Evolutionary conservation across 2,113 vertebrate species (phyloP).

Genomic region (Stigmatopora argus): DNA sequence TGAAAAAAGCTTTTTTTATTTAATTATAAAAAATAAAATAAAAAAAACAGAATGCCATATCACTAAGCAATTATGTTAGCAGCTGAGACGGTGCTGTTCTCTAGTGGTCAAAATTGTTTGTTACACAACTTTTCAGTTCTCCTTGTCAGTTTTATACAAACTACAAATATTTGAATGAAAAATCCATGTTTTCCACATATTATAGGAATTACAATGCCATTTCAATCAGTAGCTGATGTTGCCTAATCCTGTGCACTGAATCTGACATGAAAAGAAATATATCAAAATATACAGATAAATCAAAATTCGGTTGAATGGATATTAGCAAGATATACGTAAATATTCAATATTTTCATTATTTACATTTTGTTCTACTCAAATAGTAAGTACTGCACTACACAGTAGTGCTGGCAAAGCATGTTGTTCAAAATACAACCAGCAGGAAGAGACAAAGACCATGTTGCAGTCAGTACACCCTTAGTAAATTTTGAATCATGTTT

Average conservation of each 20-base stretch:
- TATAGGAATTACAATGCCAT: no score
- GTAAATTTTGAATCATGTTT: no score
- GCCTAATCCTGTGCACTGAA: no score
- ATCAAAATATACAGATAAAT: no score
- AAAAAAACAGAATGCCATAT: background rate
- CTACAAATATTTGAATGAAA: background rate
- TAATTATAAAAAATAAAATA: no score
- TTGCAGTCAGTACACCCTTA: background rate
- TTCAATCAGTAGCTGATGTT: no score
- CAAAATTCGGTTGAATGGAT: no score
- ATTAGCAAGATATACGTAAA: no score
- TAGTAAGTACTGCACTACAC: background rate
- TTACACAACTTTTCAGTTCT: background rate
- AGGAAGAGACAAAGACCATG: slow-evolving; percentile 21
- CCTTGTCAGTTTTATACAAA: background rate
- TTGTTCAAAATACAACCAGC: background rate
- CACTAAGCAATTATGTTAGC: background rate
- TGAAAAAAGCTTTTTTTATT: background rate
- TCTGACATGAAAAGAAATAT: no score
- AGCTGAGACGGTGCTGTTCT: background rate
- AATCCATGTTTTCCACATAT: no score
- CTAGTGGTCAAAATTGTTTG: background rate
- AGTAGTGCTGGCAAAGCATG: background rate
- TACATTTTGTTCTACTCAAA: no score
- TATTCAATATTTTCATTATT: no score